Evolutionary conservation across 64 coral and sea anemone genomes (phyloP), one percentile per base, ranked within the genome.

Genomic region (Hydrozoanthus tunicans): DNA sequence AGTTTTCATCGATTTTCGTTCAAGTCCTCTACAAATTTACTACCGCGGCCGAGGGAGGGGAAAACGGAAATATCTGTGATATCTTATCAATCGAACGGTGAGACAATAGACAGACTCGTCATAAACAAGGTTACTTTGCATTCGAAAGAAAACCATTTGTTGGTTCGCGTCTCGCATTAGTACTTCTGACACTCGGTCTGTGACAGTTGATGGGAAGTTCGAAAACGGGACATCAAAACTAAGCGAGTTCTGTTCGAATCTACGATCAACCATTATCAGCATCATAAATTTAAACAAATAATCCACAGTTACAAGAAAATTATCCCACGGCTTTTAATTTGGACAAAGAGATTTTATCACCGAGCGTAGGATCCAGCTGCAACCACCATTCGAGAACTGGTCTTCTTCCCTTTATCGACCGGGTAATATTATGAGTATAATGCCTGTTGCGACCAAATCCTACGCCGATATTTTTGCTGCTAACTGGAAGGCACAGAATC

Each of bases 381-480:
- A 51, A 51, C 6, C 20, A 71, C 7, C 59, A 63, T 13, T 59
- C 60, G 8, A 63, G 73, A 77, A 80, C 13, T 10, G 58, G 15
- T 64, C 62, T 55, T 54, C 64, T 94, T 23, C 51, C 12, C 78
- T 56, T n/a, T 27, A 17, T n/a, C 57, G 76, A 74, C 27, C 67
- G 58, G 6, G 68, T 79, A 94, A 80, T 92, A 96, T 96, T 92
- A 93, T 86, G 88, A 96, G 58, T 70, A 86, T n/a, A 43, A 97
- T 97, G 95, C 95, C 95, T 9, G 92, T 92, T 54, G 81, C 89
- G 62, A 93, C 86, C 9, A 93, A 97, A 89, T 97, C 95, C 10
- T 97, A 92, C 84, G 97, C 97, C 4, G 97, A 99, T 67, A 99
- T 93, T 69, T 99, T 99, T 91, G 97, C 97, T 65, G 91, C 89